Evolutionary conservation across 2,888 invertebrate genomes (phyloP), one percentile per base, ranked within the genome.

Genomic region (Leptogaster cylindrica): DNA sequence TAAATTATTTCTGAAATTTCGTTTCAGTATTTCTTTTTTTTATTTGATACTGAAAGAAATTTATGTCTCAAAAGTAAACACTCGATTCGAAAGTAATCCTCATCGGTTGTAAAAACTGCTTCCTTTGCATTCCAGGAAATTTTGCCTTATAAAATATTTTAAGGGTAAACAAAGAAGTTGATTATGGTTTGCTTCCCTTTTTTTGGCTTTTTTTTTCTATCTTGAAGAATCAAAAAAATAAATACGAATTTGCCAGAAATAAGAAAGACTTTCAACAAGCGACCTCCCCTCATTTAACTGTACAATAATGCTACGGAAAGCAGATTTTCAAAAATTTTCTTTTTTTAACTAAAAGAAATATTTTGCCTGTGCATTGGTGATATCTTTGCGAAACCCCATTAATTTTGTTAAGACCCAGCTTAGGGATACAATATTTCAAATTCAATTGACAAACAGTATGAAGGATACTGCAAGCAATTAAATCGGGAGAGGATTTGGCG

Each of bases 141-240:
- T 31, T 10, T 10, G 7, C 16, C 20, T 48, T n/a, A 20, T 36
- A 23, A 36, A 36, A n/a, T 7, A 18, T 3, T 55, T 55, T 36
- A 3, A 12, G 55, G 31, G 55, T 55, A 55, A 55, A 55, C 55
- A 55, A 55, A 55, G 39, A 36, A 39, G 36, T 55, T 55, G 36
- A 55, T 55, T 55, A 55, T 25, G 33, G 20, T 14, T 33, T 55
- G 55, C 20, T 55, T 55, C 39, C 55, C 55, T 23, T 55, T 33
- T 20, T 31, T 10, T n/a, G n/a, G n/a, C n/a, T n/a, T n/a, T n/a
- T 55, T 2, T 23, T 39, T 33, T 55, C 20, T 36, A 41, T 8
- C 31, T 10, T 31, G 10, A 10, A 33, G 31, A 55, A 39, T 55
- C 18, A 55, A 39, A 33, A 23, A 36, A 55, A 55, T 55, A 55